These are phyloP conservation scores for Centruroides sculpturatus DNA, from an alignment of 1,140 invertebrate genomes.

Conservation along the genomic window DNA sequence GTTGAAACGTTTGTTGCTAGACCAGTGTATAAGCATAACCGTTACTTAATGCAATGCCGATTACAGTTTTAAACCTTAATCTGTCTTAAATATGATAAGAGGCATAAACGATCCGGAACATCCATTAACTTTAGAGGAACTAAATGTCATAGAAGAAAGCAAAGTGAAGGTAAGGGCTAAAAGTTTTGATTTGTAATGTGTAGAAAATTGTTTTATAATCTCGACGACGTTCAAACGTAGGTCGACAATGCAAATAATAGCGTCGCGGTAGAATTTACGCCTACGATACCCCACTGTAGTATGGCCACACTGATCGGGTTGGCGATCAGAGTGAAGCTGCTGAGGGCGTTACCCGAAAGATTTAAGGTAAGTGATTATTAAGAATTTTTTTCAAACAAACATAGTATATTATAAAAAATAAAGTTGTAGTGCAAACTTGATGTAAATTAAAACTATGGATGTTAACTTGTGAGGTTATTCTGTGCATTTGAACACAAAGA, in stretches of 20 bases:
- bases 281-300: slow-evolving; percentile 97
- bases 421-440: not conserved
- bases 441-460: too few relatives aligned
- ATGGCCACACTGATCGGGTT: slow-evolving; percentile 95
- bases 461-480: too few relatives aligned
- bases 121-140: slow-evolving; percentile 86
- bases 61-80: slow-evolving; percentile 8
- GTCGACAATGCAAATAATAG: slow-evolving; percentile 38
- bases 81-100: slow-evolving; percentile 62
- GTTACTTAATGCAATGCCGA: too few relatives aligned
- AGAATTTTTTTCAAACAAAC: not conserved
- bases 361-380: slow-evolving; percentile 31
- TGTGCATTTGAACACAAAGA: too few relatives aligned
- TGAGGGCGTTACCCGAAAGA: slow-evolving; percentile 62
- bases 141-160: slow-evolving; percentile 67
- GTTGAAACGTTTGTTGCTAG: too few relatives aligned
- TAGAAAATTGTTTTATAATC: not conserved
- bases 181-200: not conserved
- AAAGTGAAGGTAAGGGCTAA: not conserved
- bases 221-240: slow-evolving; percentile 16
- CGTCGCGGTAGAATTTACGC: slow-evolving; percentile 74
- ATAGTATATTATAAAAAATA: not conserved
- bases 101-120: slow-evolving; percentile 98
- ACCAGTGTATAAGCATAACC: too few relatives aligned
- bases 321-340: slow-evolving; percentile 70